A percentile compares a stretch with the other conserved stretches of the same genome.
Conservation (phyloP, 1,140 invertebrate genomes). For the Ips nitidus region DNA sequence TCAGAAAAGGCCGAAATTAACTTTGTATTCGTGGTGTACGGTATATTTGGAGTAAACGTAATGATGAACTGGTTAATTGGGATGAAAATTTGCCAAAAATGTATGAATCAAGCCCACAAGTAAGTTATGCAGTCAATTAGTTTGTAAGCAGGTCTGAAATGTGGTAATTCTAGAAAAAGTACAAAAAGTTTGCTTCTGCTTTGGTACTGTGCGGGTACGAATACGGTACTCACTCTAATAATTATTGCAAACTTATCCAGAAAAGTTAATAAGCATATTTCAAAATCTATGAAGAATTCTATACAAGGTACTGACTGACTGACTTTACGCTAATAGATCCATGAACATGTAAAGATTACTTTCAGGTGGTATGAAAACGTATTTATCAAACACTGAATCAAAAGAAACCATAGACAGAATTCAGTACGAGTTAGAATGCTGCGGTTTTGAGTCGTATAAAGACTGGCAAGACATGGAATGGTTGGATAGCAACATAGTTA, state of each 20-base stretch:
- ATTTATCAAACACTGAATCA: constrained; percentile 48
- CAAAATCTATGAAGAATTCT: constrained; percentile 47
- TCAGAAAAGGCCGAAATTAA: constrained; percentile 48
- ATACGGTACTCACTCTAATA: constrained; percentile 43
- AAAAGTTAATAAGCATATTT: constrained; percentile 48
- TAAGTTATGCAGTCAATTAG: constrained; percentile 26
- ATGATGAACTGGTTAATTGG: constrained; percentile 47
- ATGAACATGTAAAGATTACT: background rate
- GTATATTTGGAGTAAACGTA: constrained; percentile 45
- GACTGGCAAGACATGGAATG: constrained; percentile 51
- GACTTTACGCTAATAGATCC: background rate
- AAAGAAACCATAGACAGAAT: constrained; percentile 51
- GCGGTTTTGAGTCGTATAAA: constrained; percentile 48
- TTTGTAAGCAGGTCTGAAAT: background rate
- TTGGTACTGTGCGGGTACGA: constrained; percentile 44
- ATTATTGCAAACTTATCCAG: constrained; percentile 42
- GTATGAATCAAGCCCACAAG: constrained; percentile 47
- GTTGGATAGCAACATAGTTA: constrained; percentile 48
- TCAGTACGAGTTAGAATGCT: constrained; percentile 50
- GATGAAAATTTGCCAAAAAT: constrained; percentile 47
- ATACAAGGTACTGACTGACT: constrained; percentile 20
- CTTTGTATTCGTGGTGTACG: constrained; percentile 48
- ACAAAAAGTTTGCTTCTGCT: constrained; percentile 44
- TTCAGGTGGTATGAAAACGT: constrained; percentile 49
- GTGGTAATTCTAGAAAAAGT: constrained; percentile 44